Conservation (phyloP, 2,888 invertebrate genomes). For the Melanostoma scalare region DNA sequence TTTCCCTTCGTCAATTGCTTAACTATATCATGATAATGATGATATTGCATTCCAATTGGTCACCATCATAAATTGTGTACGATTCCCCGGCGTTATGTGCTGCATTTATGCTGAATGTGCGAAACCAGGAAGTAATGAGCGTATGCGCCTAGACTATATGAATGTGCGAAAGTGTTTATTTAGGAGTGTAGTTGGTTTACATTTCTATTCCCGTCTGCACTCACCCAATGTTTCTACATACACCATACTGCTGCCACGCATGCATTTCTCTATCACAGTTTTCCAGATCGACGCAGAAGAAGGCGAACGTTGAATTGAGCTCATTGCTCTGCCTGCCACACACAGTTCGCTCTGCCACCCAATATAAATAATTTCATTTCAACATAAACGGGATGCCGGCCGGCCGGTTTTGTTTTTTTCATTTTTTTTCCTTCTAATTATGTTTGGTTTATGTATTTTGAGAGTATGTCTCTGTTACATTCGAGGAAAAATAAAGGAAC, state of each 20-base stretch:
- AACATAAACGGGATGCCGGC: slow-evolving; percentile 40
- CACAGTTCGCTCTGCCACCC: neutral
- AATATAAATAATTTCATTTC: slow-evolving; percentile 36
- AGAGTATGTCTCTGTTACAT: too few relatives aligned
- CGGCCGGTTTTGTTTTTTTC: slow-evolving; percentile 23
- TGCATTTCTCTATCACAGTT: slow-evolving; percentile 15
- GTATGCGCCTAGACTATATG: slow-evolving; percentile 26
- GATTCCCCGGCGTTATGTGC: neutral
- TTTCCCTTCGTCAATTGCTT: too few relatives aligned
- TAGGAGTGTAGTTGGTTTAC: slow-evolving; percentile 10
- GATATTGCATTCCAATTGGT: too few relatives aligned
- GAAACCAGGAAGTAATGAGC: slow-evolving; percentile 45
- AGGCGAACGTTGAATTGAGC: slow-evolving; percentile 14
- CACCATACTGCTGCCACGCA: slow-evolving; percentile 5
- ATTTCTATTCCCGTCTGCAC: slow-evolving; percentile 37
- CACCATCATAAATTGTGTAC: too few relatives aligned
- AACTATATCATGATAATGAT: too few relatives aligned
- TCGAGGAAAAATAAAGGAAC: too few relatives aligned
- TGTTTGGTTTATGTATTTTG: too few relatives aligned
- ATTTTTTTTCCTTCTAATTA: neutral
- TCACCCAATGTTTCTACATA: too few relatives aligned
- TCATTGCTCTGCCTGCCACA: neutral
- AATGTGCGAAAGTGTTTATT: slow-evolving; percentile 28
- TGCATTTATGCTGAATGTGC: neutral
- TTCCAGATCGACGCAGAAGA: slow-evolving; percentile 20